These are phyloP conservation scores for Yponomeuta malinellus DNA, from an alignment of 2,888 invertebrate genomes.

Conservation along the genomic window DNA sequence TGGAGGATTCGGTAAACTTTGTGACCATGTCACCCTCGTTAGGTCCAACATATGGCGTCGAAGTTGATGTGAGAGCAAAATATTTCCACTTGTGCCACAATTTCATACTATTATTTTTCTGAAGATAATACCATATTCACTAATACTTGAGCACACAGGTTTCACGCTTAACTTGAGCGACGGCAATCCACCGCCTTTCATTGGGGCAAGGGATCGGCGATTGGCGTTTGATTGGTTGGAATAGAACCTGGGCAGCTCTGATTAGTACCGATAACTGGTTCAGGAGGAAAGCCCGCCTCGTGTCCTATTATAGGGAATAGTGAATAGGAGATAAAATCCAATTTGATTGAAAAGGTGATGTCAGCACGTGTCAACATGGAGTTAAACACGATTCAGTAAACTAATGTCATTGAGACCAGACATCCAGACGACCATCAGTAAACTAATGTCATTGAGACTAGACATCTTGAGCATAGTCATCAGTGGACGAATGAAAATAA, in stretches of 20 bases:
- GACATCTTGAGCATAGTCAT: no score
- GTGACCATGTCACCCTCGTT: no score
- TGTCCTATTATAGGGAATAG: background rate
- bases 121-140: background rate
- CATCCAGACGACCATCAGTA: background rate
- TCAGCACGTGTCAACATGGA: background rate
- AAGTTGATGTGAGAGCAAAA: no score
- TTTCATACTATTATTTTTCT: background rate
- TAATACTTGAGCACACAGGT: conserved; percentile 16
- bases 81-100: no score
- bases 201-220: background rate
- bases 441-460: no score
- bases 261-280: background rate
- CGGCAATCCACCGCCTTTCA: conserved; percentile 34
- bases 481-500: no score
- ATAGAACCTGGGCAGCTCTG: background rate
- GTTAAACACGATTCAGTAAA: background rate
- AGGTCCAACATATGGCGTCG: no score
- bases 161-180: conserved; percentile 49
- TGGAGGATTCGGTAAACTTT: no score
- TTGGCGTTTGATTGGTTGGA: background rate
- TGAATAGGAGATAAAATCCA: background rate
- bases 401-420: no score
- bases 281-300: background rate
- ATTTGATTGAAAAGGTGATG: background rate